These are phyloP conservation scores for Dryocosmus kuriphilus DNA, from an alignment of 2,888 invertebrate species.

Conservation along the genomic window DNA sequence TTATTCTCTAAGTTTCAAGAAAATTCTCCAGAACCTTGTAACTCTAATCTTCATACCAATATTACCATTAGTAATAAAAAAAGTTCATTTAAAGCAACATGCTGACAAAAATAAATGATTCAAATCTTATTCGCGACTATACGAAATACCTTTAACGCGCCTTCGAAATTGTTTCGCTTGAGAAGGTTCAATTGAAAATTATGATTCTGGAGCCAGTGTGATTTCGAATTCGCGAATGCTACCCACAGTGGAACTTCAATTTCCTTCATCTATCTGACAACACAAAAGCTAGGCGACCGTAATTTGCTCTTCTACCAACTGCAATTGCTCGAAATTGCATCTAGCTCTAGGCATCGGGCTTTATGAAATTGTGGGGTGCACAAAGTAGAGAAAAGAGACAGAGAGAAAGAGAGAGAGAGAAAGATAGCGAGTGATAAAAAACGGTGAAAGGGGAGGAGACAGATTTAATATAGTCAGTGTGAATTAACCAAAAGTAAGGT, in stretches of 20 bases:
- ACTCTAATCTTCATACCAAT: too few species aligned
- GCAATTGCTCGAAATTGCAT: slow-evolving; percentile 40
- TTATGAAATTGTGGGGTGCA: slow-evolving; percentile 12
- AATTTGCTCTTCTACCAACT: slow-evolving; percentile 52
- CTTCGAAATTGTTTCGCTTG: slow-evolving; percentile 6
- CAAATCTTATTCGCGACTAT: background rate
- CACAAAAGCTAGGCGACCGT: slow-evolving; percentile 39
- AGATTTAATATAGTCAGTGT: slow-evolving; percentile 44
- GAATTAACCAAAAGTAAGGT: slow-evolving; percentile 48
- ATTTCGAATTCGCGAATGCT: slow-evolving; percentile 29
- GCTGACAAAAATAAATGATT: background rate
- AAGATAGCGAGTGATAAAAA: background rate
- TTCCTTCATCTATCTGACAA: slow-evolving; percentile 37
- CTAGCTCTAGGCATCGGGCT: slow-evolving; percentile 26
- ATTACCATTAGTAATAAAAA: too few species aligned
- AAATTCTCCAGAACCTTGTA: too few species aligned
- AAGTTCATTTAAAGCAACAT: background rate
- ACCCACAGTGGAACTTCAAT: slow-evolving; percentile 34
- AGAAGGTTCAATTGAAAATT: slow-evolving; percentile 37
- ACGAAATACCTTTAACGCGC: background rate
- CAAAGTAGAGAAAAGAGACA: slow-evolving; percentile 22
- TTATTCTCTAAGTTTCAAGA: too few species aligned
- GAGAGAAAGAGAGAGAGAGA: slow-evolving; percentile 18
- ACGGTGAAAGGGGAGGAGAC: background rate
- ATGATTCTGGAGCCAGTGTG: slow-evolving; percentile 4